Evolutionary conservation across 2,797 vertebrate genomes (phyloP).

Genomic region (Bufotes viridis): DNA sequence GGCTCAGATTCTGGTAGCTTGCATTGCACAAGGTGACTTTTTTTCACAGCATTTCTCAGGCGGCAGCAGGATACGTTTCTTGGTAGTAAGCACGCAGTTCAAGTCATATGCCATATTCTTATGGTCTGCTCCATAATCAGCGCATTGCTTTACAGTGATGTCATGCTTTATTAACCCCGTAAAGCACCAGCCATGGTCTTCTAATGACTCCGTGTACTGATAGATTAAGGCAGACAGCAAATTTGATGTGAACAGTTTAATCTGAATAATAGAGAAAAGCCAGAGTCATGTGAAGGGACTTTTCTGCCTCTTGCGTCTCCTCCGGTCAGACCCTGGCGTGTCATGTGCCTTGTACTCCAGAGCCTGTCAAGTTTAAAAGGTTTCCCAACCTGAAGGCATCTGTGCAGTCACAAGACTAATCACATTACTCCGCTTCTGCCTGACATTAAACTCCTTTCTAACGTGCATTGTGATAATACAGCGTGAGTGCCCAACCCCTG

Average conservation of each 20-base stretch:
- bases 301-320: constrained; percentile 3
- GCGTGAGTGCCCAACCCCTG: background rate
- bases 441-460: background rate
- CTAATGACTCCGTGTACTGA: constrained; percentile 3
- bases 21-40: background rate
- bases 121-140: background rate
- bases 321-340: constrained; percentile 12
- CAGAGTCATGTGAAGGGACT: constrained; percentile 50
- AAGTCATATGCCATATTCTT: background rate
- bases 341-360: constrained; percentile 37
- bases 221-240: constrained; percentile 12
- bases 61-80: background rate
- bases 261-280: constrained; percentile 39
- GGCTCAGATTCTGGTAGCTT: no score
- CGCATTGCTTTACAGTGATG: background rate
- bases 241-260: constrained; percentile 35
- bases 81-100: background rate
- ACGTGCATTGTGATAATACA: constrained; percentile 8
- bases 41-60: background rate
- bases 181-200: background rate
- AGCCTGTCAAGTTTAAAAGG: constrained; percentile 32
- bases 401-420: constrained; percentile 41
- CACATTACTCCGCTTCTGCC: constrained; percentile 11
- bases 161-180: background rate
- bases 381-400: constrained; percentile 10